Conservation (phyloP, 2,797 vertebrate species). For the Coluber constrictor region DNA sequence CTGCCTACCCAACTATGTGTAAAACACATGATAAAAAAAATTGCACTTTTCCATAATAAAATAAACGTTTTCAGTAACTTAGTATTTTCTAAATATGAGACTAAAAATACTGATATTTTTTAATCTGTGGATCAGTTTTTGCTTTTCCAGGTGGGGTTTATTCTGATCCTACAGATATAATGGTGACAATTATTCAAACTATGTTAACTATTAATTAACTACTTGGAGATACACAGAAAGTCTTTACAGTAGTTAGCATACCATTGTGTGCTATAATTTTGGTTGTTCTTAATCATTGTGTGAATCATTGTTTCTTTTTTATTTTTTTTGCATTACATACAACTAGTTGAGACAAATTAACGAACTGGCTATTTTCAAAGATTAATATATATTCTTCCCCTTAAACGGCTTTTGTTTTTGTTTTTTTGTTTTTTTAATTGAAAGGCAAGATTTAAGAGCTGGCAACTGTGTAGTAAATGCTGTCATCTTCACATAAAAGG, state of each 20-base stretch:
- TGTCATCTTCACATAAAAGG: not conserved
- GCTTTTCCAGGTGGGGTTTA: slow-evolving; percentile 1
- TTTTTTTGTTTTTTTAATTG: not conserved
- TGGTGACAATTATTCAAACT: not conserved
- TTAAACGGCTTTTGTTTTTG: not conserved
- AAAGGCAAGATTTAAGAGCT: not conserved
- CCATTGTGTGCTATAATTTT: not conserved
- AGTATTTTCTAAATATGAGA: not conserved
- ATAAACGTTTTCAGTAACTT: not conserved
- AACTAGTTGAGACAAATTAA: not conserved
- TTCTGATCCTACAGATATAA: not conserved
- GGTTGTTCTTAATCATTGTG: not conserved
- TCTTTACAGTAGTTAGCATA: not conserved
- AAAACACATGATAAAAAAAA: not conserved
- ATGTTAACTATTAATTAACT: not conserved
- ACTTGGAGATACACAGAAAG: not conserved
- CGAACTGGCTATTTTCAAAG: not conserved
- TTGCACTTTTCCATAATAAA: slow-evolving; percentile 20
- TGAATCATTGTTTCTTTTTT: not conserved
- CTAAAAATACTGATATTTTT: not conserved
- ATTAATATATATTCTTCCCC: not conserved
- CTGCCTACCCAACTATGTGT: not conserved
- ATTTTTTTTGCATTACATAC: not conserved
- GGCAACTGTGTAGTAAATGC: not conserved
- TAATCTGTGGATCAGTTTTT: not conserved